phyloP scores from a whole-genome alignment of 2,113 vertebrate genomes.

The Sterrhoptilus dennistouni region DNA sequence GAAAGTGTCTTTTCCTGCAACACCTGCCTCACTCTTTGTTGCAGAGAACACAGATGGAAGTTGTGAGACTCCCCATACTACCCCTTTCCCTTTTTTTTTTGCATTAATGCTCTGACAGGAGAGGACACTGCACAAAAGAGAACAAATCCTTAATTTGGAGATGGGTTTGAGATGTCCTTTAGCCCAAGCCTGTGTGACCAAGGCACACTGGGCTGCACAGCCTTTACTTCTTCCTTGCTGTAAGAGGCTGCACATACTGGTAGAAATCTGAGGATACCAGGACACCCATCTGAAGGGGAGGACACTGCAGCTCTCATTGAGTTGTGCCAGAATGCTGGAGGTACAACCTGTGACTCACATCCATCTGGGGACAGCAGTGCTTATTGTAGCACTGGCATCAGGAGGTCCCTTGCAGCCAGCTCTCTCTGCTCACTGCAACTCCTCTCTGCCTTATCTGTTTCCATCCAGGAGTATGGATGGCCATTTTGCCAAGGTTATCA shows the following conservation, averaged over 20 bases:
- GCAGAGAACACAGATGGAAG: neutral
- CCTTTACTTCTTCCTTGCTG: neutral
- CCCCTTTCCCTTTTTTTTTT: neutral
- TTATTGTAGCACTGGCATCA: neutral
- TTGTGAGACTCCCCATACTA: neutral
- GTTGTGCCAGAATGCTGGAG: neutral
- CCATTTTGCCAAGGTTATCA: constrained; percentile 37
- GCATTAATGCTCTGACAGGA: neutral
- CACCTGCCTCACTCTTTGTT: constrained; percentile 9
- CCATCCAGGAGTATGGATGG: constrained; percentile 8
- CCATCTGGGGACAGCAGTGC: neutral
- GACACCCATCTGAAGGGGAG: neutral
- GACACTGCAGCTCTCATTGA: neutral
- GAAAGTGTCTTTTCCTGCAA: neutral
- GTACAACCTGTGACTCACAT: neutral
- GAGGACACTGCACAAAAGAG: neutral
- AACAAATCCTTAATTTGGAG: neutral
- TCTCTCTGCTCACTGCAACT: neutral
- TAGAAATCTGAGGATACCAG: neutral
- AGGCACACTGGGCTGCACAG: neutral
- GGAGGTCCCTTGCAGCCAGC: neutral
- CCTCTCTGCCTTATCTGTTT: neutral
- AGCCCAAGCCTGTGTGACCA: neutral
- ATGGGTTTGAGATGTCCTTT: neutral
- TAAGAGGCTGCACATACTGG: neutral